A percentile compares a stretch with the other conserved stretches of the same genome.
Conservation (phyloP, 92 coral and sea anemone species). For the Zoanthus sociatus region DNA sequence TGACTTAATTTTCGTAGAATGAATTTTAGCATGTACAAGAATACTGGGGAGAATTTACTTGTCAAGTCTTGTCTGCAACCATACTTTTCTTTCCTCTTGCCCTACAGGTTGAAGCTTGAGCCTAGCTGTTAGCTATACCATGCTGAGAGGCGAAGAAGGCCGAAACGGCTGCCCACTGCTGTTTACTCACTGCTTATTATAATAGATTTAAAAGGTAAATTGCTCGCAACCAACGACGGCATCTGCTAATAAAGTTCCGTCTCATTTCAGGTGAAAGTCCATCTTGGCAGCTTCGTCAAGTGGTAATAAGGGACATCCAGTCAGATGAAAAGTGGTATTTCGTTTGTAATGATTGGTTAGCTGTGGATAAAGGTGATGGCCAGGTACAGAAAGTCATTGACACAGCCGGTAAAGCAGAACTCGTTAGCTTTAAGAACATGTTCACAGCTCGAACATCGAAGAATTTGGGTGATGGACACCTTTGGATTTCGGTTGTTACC, state of each 20-base stretch:
- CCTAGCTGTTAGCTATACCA: too few relatives aligned
- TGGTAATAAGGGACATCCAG: conserved; percentile 71
- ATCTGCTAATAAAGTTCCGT: background rate
- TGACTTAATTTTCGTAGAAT: too few relatives aligned
- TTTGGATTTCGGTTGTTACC: conserved; percentile 84
- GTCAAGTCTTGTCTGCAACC: too few relatives aligned
- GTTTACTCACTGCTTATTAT: too few relatives aligned
- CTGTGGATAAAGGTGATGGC: conserved; percentile 87
- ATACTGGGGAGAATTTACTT: too few relatives aligned
- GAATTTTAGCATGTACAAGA: too few relatives aligned
- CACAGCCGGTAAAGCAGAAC: conserved; percentile 67
- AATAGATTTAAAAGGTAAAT: too few relatives aligned
- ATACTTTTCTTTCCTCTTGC: too few relatives aligned
- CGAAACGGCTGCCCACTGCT: too few relatives aligned
- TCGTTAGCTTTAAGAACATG: conserved; percentile 73
- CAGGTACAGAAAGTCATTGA: conserved; percentile 64
- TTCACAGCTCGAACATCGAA: conserved; percentile 76
- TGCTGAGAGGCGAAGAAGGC: too few relatives aligned
- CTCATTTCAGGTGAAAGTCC: conserved; percentile 70
- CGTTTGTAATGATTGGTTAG: conserved; percentile 84
- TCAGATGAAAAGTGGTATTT: conserved; percentile 75
- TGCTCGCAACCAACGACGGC: too few relatives aligned
- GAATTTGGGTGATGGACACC: conserved; percentile 77
- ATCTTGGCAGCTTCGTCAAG: conserved; percentile 76
- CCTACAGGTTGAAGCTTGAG: too few relatives aligned